Evolutionary conservation across 2,888 invertebrate genomes (phyloP).

Genomic region (Colletes collaris): DNA sequence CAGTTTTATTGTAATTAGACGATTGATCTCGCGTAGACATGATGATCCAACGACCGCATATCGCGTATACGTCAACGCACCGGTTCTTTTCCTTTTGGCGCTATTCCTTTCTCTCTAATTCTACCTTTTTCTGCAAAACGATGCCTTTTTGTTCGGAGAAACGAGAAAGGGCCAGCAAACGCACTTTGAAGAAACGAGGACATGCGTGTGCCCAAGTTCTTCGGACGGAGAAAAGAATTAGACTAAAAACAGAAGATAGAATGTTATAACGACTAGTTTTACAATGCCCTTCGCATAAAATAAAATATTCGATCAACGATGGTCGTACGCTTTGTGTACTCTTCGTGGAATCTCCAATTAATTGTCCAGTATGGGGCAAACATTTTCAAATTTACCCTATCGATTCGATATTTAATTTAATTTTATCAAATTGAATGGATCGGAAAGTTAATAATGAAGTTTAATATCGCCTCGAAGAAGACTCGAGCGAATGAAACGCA

Average conservation of each 20-base stretch:
- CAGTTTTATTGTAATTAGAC: constrained; percentile 20
- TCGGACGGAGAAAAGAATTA: background rate
- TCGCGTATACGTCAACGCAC: constrained; percentile 4
- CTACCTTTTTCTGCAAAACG: background rate
- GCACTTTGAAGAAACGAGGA: background rate
- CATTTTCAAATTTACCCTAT: too few species aligned
- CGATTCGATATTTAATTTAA: too few species aligned
- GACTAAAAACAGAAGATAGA: too few species aligned
- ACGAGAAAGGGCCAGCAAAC: constrained; percentile 42
- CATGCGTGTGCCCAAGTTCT: background rate
- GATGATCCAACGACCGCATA: constrained; percentile 11
- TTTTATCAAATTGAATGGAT: too few species aligned
- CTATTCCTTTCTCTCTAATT: constrained; percentile 32
- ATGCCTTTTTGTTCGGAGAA: background rate
- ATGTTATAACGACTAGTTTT: too few species aligned
- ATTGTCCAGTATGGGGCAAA: too few species aligned
- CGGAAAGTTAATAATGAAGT: too few species aligned
- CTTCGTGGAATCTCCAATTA: too few species aligned
- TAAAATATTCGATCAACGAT: too few species aligned
- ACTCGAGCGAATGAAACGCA: background rate
- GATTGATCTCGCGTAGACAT: constrained; percentile 20
- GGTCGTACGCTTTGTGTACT: too few species aligned
- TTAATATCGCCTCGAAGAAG: too few species aligned
- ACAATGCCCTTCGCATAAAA: too few species aligned
- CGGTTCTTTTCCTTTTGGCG: constrained; percentile 4